Evolutionary conservation across 1,140 invertebrate species (phyloP), one percentile per base, ranked within the genome.

Genomic region (Hylaeus anthracinus): DNA sequence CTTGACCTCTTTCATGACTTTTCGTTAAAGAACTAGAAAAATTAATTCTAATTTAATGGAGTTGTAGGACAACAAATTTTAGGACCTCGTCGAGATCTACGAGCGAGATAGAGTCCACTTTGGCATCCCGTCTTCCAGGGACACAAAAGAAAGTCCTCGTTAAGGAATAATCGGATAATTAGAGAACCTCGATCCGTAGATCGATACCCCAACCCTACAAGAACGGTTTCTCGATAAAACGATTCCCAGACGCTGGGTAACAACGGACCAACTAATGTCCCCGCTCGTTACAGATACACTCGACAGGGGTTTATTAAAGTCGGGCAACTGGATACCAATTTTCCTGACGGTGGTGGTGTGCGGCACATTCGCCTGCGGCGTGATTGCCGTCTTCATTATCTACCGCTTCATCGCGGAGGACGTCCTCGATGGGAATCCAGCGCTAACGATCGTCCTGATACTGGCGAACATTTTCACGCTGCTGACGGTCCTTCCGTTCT

Each of bases 391-490:
- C 14, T 95, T 94, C 81, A 94, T 95, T 15, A 79, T 94, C 6
- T 93, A 94, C 55, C 92, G 94, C 64, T 93, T 94, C 48, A 93
- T 92, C 76, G 90, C 91, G 61, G 93, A 94, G 9, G 92, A 95
- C 39, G 88, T 94, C 4, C 90, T 95, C 2, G 94, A 95, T 66
- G 94, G 95, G 9, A 94, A 95, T 87, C 94, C 94, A 3, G 76
- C 86, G 0, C 89, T 95, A 8, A 95, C 95, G 6, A 90, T 95
- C 15, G 61, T 94, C 1, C 85, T 95, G 26, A 89, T 95, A 3
- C 51, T 95, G 3, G 90, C 92, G 0, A 91, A 93, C 48, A 90
- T 95, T 5, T 91, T 95, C 43, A 93, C 94, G 6, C 94, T 95
- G 79, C 87, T 92, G 26, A 93, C 94, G 1, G 92, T 94, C 0